Conservation (phyloP, 2,113 vertebrate species). For the Sterrhoptilus dennistouni region DNA sequence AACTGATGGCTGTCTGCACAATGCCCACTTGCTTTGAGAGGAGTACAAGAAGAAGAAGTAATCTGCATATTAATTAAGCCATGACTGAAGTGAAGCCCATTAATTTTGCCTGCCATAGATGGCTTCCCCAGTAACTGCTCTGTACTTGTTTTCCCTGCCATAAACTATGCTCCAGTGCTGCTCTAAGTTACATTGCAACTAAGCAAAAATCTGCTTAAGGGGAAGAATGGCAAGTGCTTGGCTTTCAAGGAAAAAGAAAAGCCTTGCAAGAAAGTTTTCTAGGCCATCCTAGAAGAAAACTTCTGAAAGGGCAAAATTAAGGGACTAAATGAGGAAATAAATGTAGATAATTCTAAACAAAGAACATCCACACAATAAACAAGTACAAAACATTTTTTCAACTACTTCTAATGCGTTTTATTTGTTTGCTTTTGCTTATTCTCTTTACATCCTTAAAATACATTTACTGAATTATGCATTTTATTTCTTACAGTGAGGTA, state of each 20-base stretch:
- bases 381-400: background rate
- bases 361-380: background rate
- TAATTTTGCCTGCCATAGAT: constrained; percentile 51
- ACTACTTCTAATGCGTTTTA: background rate
- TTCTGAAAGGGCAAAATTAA: background rate
- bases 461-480: background rate
- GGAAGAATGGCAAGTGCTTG: constrained; percentile 2
- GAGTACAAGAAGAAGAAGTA: background rate
- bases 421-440: background rate
- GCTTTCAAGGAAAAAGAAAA: constrained; percentile 44
- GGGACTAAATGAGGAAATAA: background rate
- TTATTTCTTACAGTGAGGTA: background rate
- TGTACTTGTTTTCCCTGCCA: constrained; percentile 27
- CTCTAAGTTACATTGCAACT: background rate
- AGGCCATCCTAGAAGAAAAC: background rate
- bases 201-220: constrained; percentile 11
- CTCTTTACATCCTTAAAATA: background rate
- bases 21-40: constrained; percentile 14
- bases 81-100: background rate
- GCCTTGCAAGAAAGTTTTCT: constrained; percentile 12
- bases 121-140: constrained; percentile 38
- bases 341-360: background rate
- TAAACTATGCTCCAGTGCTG: constrained; percentile 1
- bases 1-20: constrained; percentile 8
- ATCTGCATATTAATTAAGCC: constrained; percentile 48